Percentiles rank a stretch among this genome's conserved stretches.
phyloP scores from a whole-genome alignment of 1,140 invertebrate genomes.

The Lucilia cuprina region DNA sequence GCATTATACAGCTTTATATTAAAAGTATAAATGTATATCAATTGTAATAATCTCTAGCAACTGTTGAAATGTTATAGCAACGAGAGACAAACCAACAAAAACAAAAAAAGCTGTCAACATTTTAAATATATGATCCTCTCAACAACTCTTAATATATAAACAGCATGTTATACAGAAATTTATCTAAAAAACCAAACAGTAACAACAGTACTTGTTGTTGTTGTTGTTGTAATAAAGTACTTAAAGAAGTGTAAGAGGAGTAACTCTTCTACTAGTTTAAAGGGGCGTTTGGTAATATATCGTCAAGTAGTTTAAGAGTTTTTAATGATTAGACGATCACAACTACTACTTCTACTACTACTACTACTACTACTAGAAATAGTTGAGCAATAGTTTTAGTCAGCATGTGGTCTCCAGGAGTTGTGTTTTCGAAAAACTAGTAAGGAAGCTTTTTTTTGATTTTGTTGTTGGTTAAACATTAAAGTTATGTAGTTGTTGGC shows the following conservation, averaged over 20 bases:
- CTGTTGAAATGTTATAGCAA: background rate
- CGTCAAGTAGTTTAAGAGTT: background rate
- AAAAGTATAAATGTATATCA: background rate
- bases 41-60: background rate
- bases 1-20: too few relatives aligned
- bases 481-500: background rate
- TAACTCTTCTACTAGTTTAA: background rate
- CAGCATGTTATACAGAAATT: background rate
- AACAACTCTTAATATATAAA: background rate
- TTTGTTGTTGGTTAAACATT: too few relatives aligned
- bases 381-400: background rate
- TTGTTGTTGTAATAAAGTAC: too few relatives aligned
- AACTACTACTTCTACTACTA: background rate
- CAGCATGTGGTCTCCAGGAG: background rate
- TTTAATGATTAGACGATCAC: background rate
- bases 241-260: background rate
- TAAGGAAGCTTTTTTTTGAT: background rate
- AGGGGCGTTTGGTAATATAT: background rate
- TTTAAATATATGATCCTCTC: constrained; percentile 19
- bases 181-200: background rate
- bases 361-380: background rate
- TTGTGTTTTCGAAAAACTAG: background rate
- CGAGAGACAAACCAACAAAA: background rate
- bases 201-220: background rate
- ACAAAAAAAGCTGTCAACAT: constrained; percentile 20